Conservation (phyloP, 1,140 invertebrate genomes). For the Aphidius ervi region DNA sequence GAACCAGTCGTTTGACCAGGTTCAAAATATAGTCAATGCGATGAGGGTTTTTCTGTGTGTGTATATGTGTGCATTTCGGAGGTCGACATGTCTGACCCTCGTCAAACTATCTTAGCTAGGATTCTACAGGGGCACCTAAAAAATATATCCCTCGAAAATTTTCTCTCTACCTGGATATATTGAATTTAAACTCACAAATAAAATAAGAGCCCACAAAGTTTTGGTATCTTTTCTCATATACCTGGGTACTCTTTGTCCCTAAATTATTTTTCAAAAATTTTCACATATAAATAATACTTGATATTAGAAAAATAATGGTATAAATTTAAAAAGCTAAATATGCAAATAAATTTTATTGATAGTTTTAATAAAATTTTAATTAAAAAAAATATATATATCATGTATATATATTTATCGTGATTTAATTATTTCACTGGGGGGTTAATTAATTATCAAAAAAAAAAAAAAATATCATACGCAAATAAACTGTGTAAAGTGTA, state of each 20-base stretch:
- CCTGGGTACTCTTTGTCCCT: neutral
- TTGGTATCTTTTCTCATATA: conserved; percentile 8
- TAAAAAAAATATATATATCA: neutral
- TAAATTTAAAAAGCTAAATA: too few species aligned
- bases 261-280: neutral
- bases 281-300: neutral
- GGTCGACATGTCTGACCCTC: conserved; percentile 18
- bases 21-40: too few species aligned
- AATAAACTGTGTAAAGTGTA: neutral
- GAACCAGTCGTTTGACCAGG: conserved; percentile 2
- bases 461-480: too few species aligned
- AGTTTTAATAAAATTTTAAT: neutral
- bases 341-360: too few species aligned
- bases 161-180: conserved; percentile 21
- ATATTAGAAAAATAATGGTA: too few species aligned
- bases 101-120: conserved; percentile 17
- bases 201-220: neutral
- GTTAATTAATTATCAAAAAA: conserved; percentile 2
- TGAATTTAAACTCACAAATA: conserved; percentile 19
- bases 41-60: too few species aligned
- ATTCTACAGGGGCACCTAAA: neutral
- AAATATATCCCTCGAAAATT: conserved; percentile 6
- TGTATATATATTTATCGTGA: neutral
- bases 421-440: neutral
- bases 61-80: too few species aligned